Evolutionary conservation across 2,888 invertebrate genomes (phyloP).

Genomic region (Epistrophe eligans): DNA sequence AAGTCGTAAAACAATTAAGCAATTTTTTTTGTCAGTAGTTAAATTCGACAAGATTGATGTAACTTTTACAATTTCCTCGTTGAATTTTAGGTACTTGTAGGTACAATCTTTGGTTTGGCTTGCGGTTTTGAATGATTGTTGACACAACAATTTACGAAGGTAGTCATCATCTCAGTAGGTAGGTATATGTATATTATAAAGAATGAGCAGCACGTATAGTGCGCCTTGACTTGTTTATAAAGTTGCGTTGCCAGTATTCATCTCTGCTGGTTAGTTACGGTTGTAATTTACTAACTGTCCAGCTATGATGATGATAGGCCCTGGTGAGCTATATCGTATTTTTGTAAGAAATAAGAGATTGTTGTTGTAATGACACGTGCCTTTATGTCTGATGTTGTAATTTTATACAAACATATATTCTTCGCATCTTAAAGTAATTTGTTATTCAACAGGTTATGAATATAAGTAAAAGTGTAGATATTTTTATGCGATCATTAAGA

Average conservation of each 20-base stretch:
- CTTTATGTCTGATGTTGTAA: constrained; percentile 32
- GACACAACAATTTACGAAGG: constrained; percentile 2
- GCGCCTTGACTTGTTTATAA: constrained; percentile 29
- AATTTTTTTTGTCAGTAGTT: constrained; percentile 13
- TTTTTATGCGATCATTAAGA: neutral
- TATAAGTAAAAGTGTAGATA: neutral
- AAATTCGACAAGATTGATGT: neutral
- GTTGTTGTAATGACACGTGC: constrained; percentile 58
- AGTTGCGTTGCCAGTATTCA: constrained; percentile 38
- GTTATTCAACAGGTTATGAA: neutral
- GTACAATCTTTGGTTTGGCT: neutral
- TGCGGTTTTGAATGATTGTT: constrained; percentile 29
- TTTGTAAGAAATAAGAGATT: constrained; percentile 2
- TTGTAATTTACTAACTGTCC: constrained; percentile 39
- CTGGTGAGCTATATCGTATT: constrained; percentile 21
- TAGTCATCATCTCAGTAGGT: too few species aligned
- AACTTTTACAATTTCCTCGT: constrained; percentile 20
- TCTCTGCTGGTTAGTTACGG: neutral
- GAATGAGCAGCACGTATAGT: constrained; percentile 6
- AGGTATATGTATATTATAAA: neutral
- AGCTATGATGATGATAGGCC: neutral
- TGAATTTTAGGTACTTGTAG: neutral
- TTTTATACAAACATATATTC: neutral
- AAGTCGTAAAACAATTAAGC: constrained; percentile 8
- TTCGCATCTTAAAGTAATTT: neutral